phyloP scores from a whole-genome alignment of 2,797 vertebrate species.

The Schizothorax lantsangensis region DNA sequence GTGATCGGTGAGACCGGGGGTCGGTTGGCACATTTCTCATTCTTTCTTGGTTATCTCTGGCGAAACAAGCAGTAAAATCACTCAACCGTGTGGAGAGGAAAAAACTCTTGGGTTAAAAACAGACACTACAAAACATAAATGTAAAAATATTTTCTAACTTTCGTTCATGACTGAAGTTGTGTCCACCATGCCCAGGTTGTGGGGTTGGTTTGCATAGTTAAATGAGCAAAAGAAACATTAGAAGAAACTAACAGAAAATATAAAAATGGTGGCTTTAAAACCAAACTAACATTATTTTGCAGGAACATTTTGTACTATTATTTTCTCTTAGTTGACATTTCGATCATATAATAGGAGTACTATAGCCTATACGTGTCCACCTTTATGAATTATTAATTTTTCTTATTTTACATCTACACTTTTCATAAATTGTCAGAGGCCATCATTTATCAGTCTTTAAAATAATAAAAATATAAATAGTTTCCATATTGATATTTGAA shows the following conservation, averaged over 20 bases:
- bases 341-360: background rate
- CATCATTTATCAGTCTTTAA: background rate
- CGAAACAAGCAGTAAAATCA: background rate
- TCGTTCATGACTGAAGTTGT: background rate
- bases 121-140: background rate
- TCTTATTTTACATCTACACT: background rate
- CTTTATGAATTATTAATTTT: background rate
- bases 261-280: background rate
- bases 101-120: background rate
- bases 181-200: background rate
- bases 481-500: background rate
- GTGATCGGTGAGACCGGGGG: background rate
- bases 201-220: background rate
- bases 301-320: background rate
- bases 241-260: background rate
- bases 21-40: background rate
- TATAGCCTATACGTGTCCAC: background rate
- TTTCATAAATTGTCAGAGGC: background rate
- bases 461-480: background rate
- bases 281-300: background rate
- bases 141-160: background rate
- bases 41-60: background rate
- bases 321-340: background rate
- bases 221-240: background rate
- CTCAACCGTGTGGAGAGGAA: background rate